Evolutionary conservation across 2,888 invertebrate species (phyloP).

Genomic region (Emmelina monodactyla): DNA sequence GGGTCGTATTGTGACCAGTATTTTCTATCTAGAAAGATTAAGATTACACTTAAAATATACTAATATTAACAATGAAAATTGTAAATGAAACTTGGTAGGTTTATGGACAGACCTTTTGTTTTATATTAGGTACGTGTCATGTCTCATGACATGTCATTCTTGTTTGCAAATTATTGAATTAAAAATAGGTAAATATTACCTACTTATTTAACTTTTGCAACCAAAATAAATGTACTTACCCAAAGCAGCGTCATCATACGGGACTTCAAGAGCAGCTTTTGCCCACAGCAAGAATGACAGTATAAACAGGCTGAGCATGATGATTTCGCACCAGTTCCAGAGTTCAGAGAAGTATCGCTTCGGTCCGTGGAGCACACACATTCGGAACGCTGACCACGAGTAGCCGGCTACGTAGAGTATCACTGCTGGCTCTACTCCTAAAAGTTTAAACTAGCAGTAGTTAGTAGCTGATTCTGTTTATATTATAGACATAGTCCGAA

Average conservation of each 20-base stretch:
- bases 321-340: slow-evolving; percentile 72
- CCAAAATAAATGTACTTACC: background rate
- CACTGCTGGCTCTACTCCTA: slow-evolving; percentile 36
- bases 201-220: background rate
- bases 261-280: slow-evolving; percentile 60
- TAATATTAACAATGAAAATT: too few relatives aligned
- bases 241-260: slow-evolving; percentile 14
- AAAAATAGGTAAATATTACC: background rate
- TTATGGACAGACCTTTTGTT: background rate
- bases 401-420: slow-evolving; percentile 63
- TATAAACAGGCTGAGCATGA: slow-evolving; percentile 65
- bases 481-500: too few relatives aligned
- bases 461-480: too few relatives aligned
- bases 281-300: slow-evolving; percentile 71
- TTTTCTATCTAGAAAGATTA: slow-evolving; percentile 64
- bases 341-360: slow-evolving; percentile 60
- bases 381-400: slow-evolving; percentile 61
- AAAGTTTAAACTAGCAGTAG: too few relatives aligned
- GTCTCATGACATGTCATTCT: too few relatives aligned
- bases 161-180: too few relatives aligned
- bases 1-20: slow-evolving; percentile 73
- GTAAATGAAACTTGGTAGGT: background rate
- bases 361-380: slow-evolving; percentile 65
- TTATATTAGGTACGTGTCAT: too few relatives aligned
- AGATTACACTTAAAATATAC: too few relatives aligned